Conservation (phyloP, 2,797 vertebrate species). For the Rhodeus uyekii region DNA sequence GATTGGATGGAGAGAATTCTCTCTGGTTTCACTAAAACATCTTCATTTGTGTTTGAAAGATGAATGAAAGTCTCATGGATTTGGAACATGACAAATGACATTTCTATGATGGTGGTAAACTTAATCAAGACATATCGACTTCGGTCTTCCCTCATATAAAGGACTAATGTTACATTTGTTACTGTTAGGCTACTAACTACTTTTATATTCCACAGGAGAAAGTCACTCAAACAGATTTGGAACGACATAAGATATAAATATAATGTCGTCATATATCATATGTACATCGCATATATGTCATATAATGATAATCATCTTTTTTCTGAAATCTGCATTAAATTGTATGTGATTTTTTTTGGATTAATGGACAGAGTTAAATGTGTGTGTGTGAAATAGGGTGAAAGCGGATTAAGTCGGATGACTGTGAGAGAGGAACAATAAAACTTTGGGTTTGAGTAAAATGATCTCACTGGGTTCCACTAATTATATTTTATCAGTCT, state of each 20-base stretch:
- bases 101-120: not conserved
- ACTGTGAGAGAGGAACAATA: constrained; percentile 20
- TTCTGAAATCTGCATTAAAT: not conserved
- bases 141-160: not conserved
- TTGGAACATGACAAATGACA: not conserved
- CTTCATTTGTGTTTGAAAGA: no score
- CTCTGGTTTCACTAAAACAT: no score
- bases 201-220: not conserved
- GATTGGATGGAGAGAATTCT: no score
- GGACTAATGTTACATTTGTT: not conserved
- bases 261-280: no score
- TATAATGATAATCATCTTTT: rapidly evolving
- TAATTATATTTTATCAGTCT: constrained; percentile 22
- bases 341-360: not conserved
- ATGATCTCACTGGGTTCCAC: not conserved
- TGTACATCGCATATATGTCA: no score
- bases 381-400: not conserved
- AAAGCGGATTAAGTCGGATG: not conserved
- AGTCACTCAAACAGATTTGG: no score
- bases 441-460: constrained; percentile 25
- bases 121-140: not conserved
- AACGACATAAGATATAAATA: not conserved
- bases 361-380: not conserved
- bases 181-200: no score
- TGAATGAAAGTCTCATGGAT: no score